phyloP scores from a whole-genome alignment of 2,113 vertebrate species.

The Myotis lucifugus region DNA sequence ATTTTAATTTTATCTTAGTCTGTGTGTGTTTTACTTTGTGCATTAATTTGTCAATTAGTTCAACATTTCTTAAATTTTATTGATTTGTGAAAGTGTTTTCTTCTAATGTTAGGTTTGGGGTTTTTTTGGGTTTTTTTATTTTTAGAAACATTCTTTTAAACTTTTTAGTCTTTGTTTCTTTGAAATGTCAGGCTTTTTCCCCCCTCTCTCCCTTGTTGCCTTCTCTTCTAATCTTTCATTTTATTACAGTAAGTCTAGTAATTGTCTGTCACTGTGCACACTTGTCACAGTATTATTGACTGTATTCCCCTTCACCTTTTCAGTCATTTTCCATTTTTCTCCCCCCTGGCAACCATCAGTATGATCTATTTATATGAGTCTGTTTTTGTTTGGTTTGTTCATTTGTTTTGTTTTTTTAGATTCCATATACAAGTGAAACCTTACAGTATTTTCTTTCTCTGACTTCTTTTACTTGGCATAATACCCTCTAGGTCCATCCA shows the following conservation, averaged over 20 bases:
- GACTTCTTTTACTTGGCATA: background rate
- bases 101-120: background rate
- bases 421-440: background rate
- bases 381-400: background rate
- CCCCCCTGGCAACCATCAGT: background rate
- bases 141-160: background rate
- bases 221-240: conserved; percentile 4
- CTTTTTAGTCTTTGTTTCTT: background rate
- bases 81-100: background rate
- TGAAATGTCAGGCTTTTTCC: background rate
- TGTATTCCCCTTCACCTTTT: background rate
- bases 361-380: background rate
- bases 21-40: background rate
- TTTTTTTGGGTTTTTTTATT: background rate
- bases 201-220: background rate
- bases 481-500: background rate
- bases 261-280: background rate
- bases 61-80: background rate
- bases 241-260: background rate
- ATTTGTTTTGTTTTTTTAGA: background rate
- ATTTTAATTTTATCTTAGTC: conserved; percentile 23
- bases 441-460: background rate
- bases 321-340: background rate
- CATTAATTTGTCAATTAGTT: background rate
- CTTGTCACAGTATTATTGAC: background rate